These are phyloP conservation scores for Heliconius aoede DNA, from an alignment of 2,888 invertebrate species.

Conservation along the genomic window DNA sequence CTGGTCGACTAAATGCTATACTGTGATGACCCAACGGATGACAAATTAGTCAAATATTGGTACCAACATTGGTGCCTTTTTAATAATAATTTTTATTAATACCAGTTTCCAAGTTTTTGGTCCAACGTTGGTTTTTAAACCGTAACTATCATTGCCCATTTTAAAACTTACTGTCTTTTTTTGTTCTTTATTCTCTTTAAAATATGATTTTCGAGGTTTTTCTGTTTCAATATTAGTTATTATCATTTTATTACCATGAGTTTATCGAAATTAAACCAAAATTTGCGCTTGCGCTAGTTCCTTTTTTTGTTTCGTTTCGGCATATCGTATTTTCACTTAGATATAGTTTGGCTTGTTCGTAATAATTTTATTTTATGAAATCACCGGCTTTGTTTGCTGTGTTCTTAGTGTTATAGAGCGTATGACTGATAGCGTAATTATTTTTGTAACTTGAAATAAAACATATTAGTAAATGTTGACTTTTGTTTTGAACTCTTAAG, in stretches of 20 bases:
- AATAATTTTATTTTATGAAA: constrained; percentile 44
- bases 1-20: constrained; percentile 66
- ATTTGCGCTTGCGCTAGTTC: constrained; percentile 33
- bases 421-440: constrained; percentile 78
- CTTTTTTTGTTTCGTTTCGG: constrained; percentile 1
- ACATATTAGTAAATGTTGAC: constrained; percentile 53
- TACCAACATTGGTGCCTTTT: constrained; percentile 14
- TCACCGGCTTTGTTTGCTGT: constrained; percentile 52
- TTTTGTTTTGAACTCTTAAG: constrained; percentile 43
- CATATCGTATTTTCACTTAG: constrained; percentile 20
- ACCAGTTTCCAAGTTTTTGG: too few relatives aligned
- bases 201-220: background rate
- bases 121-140: constrained; percentile 29
- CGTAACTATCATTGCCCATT: constrained; percentile 20
- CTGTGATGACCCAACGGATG: constrained; percentile 66
- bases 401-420: constrained; percentile 56
- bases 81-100: too few relatives aligned
- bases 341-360: constrained; percentile 34
- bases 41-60: too few relatives aligned
- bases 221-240: background rate
- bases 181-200: background rate
- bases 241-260: background rate
- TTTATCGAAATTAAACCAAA: constrained; percentile 33
- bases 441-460: constrained; percentile 65
- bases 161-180: constrained; percentile 32